Evolutionary conservation across 2,113 vertebrate genomes (phyloP).

Genomic region (Noctilio leporinus): DNA sequence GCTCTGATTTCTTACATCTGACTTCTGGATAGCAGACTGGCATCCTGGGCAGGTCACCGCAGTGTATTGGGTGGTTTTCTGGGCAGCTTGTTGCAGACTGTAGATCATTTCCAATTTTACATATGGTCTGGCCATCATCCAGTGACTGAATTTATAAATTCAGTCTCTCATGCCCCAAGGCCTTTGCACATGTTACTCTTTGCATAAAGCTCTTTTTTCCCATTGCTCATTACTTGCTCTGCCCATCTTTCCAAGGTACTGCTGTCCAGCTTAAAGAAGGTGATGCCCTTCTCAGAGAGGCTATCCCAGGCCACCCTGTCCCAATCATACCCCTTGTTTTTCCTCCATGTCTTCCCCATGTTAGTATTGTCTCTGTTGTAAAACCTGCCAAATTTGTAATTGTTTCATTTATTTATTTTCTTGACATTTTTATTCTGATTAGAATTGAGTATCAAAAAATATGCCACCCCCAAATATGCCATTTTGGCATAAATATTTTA

Average conservation of each 20-base stretch:
- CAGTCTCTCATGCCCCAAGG: not conserved
- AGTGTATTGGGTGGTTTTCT: not conserved
- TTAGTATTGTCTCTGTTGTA: not conserved
- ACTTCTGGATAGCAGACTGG: not conserved
- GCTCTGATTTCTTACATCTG: not conserved
- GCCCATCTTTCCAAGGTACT: no score
- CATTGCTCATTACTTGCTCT: not conserved
- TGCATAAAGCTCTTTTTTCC: not conserved
- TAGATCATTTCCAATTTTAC: not conserved
- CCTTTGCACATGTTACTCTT: not conserved
- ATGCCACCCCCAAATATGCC: not conserved
- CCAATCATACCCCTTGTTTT: not conserved
- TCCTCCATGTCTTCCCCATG: not conserved
- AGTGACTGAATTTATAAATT: not conserved
- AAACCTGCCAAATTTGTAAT: not conserved
- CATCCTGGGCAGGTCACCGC: not conserved
- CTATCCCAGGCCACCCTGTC: not conserved
- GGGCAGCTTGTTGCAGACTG: not conserved
- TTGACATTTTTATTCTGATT: not conserved
- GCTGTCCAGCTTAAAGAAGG: not conserved
- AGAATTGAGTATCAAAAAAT: not conserved
- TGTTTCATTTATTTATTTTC: not conserved
- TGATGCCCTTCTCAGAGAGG: not conserved
- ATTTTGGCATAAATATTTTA: not conserved
- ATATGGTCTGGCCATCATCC: not conserved